Base-by-base conservation (phyloP, 2,888 invertebrate species). In the Dicycla oo region DNA sequence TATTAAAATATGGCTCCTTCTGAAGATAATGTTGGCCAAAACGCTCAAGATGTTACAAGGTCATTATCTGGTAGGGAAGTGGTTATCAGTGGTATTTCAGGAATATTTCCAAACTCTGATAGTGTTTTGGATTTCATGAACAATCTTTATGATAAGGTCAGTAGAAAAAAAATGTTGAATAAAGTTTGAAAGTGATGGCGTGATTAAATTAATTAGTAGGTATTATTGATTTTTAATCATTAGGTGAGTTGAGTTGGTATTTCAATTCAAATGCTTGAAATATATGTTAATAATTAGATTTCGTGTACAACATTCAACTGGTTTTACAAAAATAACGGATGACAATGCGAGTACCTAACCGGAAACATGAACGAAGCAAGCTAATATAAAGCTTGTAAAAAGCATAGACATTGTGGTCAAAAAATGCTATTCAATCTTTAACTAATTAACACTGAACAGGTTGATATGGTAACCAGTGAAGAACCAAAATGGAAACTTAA, bases 401-500 rank as follows among this genome's bases (percentile, higher is more conserved):
- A 49, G 1, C 2, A 34, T n/a, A n/a, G n/a, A 23, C 10, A 10
- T 3, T 18, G 7, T 20, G 18, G 6, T 18, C 18, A 40, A 60
- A 57, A 40, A 23, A 18, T 18, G 23, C 40, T 40, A 18, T 7
- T 40, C 11, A 26, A 20, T 13, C 0, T 13, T 26, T 45, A 45
- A n/a, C 11, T 10, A 58, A 40, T 18, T 40, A 40, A 43, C 7
- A 23, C 38, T 61, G 0, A 2, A 45, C 73, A 97, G 92, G 96
- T 97, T 78, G 98, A 98, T 87, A 97, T 98, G 97, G 96, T 98
- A 49, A 97, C 97, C 49, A 97, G 96, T 69, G 97, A 97, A 86
- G 97, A 97, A 82, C 94, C 97, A 51, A 96, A 98, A 83, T 98
- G 98, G 98, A 92, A 93, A 11, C 90, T 94, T 30, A 93, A 92